Evolutionary conservation across 2,113 vertebrate genomes (phyloP), one percentile per base, ranked within the genome.

Genomic region (Phalacrocorax brasilianus): DNA sequence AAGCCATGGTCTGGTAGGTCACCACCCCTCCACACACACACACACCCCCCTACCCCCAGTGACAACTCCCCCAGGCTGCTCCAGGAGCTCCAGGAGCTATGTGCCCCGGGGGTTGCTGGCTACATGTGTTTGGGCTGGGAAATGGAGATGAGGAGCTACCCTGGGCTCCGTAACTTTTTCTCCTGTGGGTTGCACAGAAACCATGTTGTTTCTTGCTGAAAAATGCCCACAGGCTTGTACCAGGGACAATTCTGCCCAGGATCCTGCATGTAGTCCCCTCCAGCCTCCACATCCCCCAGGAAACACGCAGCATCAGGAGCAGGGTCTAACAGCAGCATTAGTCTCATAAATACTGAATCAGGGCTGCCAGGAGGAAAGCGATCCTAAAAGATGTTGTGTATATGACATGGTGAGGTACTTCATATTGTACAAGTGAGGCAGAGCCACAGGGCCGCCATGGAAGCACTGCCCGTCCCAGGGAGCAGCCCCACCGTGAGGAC

Each of bases 1-100:
- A 52, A 88, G 6, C 9, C 9, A 3, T 0, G 1, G 28, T 75
- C 44, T 8, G 8, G 53, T 22, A 47, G 35, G n/a, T 74, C 66
- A 74, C 11, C 44, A 38, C 38, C 38, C 38, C 38, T 11, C 38
- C 38, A 38, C 38, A 38, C 38, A 38, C 38, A 38, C 38, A 38
- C 38, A 35, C 35, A 38, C 38, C 38, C 38, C 38, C 38, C 38
- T 10, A 11, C 38, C 35, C 47, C 19, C 9, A 20, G 28, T 5
- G 21, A 32, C 78, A 82, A 1, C 32, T 28, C 11, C 45, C 15
- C 22, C 2, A 7, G 45, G 50, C 38, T 67, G n/a, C 49, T 78
- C 21, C 47, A n/a, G 50, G 2, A 44, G 5, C 15, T 40, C 49
- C 0, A 0, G 21, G 75, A 65, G 9, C 67, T 2, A 2, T 27